Evolutionary conservation across 2,113 vertebrate species (phyloP).

Genomic region (Sphyrna mokarran): DNA sequence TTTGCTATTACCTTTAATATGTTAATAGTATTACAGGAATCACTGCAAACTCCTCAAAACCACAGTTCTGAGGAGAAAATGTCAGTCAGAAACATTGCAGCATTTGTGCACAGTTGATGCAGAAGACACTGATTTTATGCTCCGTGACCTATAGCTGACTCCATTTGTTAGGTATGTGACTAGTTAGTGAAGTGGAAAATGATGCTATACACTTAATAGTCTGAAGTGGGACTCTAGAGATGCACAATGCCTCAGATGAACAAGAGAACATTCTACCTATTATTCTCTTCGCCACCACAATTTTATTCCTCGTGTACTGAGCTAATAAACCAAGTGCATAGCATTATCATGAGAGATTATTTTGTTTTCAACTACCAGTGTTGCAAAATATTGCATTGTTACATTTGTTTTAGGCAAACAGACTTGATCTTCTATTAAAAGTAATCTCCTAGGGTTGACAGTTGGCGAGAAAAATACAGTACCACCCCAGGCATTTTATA

Average conservation of each 20-base stretch:
- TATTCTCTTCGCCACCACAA: not conserved
- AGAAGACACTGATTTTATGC: constrained; percentile 34
- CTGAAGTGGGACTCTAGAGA: constrained; percentile 67
- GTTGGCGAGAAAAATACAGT: not conserved
- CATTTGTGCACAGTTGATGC: constrained; percentile 13
- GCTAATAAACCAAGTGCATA: not conserved
- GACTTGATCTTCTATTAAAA: constrained; percentile 7
- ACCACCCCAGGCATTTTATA: constrained; percentile 31
- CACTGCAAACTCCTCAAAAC: not conserved
- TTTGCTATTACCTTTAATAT: not conserved
- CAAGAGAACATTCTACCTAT: constrained; percentile 21
- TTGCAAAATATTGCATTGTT: not conserved
- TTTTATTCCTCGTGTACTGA: not conserved
- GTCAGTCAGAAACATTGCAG: not conserved
- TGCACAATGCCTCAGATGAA: constrained; percentile 49
- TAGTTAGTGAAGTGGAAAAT: constrained; percentile 74
- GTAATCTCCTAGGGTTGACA: constrained; percentile 5
- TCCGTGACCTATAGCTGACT: constrained; percentile 55
- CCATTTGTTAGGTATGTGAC: constrained; percentile 58
- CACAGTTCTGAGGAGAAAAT: not conserved
- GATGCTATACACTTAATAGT: constrained; percentile 68
- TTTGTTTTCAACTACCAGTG: not conserved
- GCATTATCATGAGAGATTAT: not conserved
- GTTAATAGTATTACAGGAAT: not conserved
- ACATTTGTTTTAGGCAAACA: not conserved